Base-by-base conservation (phyloP, 2,797 vertebrate genomes). In the Trachops cirrhosus region DNA sequence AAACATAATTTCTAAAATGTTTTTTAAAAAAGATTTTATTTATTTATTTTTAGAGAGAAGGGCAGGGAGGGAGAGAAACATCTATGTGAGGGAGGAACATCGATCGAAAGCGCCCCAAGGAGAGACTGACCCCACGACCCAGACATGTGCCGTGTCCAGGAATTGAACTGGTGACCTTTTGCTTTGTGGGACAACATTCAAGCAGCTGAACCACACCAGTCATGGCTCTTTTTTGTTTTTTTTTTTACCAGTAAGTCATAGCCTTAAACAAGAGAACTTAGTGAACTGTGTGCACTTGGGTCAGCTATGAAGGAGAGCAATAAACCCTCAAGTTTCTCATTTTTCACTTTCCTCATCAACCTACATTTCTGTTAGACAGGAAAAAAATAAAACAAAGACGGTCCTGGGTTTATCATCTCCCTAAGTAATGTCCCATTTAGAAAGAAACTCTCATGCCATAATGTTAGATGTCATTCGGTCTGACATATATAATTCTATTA, bases 401-500 rank as follows among this genome's bases (percentile, higher is more conserved):
- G 24, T 18, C 34, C 50, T 79, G 24, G 8, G 54, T 97, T 78
- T 37, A 68, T 95, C 95, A 96, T 92, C 87, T 79, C 91, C 24
- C 24, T 87, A 46, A 88, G 62, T 85, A 22, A 50, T 57, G 44
- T 93, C 86, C 80, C 94, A 97, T 95, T 96, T 95, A 94, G 91
- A 95, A 94, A 74, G 93, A 97, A 57, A 24, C 95, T 98, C 44
- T 75, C 37, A 0, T 29, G 44, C 83, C 93, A 46, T 96, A 93
- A 91, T 57, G 90, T 97, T 98, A 97, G 92, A 97, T 93, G 98
- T 98, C 97, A 96, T 97, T 98, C 92, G 95, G 79, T 54, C 52
- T 95, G 96, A 98, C 97, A 97, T 85, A 95, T 97, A 96, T 97
- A 98, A 98, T 92, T 95, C 52, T 95, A 97, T 97, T 98, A 98